Conservation (phyloP, 1,140 invertebrate species). For the Antheraea mylitta region DNA sequence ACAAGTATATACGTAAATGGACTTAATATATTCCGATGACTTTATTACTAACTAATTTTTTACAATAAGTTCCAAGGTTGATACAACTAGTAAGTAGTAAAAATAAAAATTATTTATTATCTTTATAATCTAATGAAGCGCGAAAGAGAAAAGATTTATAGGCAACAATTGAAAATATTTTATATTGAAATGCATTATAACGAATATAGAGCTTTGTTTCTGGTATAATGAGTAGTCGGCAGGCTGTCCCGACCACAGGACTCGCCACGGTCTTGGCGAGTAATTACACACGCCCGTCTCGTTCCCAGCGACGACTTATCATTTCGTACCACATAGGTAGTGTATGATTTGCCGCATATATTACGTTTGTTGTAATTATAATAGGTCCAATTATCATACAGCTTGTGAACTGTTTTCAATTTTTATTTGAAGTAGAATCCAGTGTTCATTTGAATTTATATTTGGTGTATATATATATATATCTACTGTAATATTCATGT, state of each 20-base stretch:
- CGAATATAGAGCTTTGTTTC: conserved; percentile 69
- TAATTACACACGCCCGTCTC: conserved; percentile 70
- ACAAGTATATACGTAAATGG: too few species aligned
- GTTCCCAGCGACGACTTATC: conserved; percentile 65
- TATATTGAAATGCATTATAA: conserved; percentile 58
- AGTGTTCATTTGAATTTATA: not conserved
- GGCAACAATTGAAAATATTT: not conserved
- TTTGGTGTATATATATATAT: not conserved
- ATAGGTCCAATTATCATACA: conserved; percentile 27
- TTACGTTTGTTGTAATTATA: conserved; percentile 66
- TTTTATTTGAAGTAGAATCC: not conserved
- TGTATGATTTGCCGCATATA: conserved; percentile 68
- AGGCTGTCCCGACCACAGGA: conserved; percentile 59
- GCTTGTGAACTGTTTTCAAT: not conserved
- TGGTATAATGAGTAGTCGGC: conserved; percentile 57
- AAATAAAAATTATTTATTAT: too few species aligned
- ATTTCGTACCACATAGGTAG: conserved; percentile 73
- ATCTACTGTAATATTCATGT: too few species aligned
- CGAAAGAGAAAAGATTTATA: not conserved
- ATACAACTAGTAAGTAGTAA: too few species aligned
- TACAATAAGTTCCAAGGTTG: too few species aligned
- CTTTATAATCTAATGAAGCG: not conserved
- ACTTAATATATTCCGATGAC: too few species aligned
- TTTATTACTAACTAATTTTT: too few species aligned
- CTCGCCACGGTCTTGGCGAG: conserved; percentile 68